Base-by-base conservation (phyloP, 2,113 vertebrate species). In the Anoplopoma fimbria region DNA sequence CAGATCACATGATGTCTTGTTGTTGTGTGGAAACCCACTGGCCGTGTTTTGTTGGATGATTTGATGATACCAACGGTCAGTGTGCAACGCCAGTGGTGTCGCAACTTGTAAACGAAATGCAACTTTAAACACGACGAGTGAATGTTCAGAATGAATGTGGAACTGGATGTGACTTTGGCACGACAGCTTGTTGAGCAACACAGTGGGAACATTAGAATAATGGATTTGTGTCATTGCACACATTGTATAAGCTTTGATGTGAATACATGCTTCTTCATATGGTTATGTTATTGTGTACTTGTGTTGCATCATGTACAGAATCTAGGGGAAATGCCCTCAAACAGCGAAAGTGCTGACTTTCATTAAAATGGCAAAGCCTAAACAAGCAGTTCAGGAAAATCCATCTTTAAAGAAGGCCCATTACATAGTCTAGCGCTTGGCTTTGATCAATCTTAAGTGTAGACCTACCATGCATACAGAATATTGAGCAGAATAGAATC, bases 371-470 rank as follows among this genome's bases (percentile, higher is more conserved):
- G 4, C 25, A 9, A 31, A 42, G 4, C 9, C n/a, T 36, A 3
- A 74, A 69, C 25, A 67, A 42, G 25, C 27, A 36, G 12, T 53
- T 65, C 27, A 49, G 23, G 21, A 34, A 63, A 76, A 77, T 64
- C 23, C n/a, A 55, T 58, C 4, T 69, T 6, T 47, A 57, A 63
- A 7, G 27, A 68, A 27, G 36, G 33, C 13, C 47, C 53, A 64
- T 69, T 21, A 53, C 31, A 70, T 8, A 8, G 45, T 69, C n/a
- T n/a, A 49, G 29, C 31, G 2, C 68, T 49, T 23, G 61, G 17
- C 25, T 62, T 61, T 70, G 57, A 82, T 84, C 73, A 71, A 21
- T 23, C 33, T 12, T 2, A 6, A 49, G 13, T n/a, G 51, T 58
- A 17, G 23, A 61, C 15, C 36, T n/a, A 45, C 25, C 76, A 29